A percentile compares a stretch with the other conserved stretches of the same genome.
Evolutionary conservation across 2,113 vertebrate genomes (phyloP).

Genomic region (human (Homo sapiens)): DNA sequence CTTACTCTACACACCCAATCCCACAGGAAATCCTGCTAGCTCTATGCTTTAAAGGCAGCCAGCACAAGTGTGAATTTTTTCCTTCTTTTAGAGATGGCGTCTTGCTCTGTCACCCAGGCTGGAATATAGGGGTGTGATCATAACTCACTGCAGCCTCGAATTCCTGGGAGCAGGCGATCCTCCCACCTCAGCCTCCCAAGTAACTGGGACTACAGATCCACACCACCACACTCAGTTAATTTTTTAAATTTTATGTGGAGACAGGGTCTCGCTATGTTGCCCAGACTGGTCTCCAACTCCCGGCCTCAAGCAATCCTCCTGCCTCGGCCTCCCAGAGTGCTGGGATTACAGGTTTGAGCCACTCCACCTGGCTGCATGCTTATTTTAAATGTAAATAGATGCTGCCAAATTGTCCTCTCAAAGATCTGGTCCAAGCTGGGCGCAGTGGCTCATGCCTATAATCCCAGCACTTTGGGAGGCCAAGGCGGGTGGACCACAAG

Average conservation of each 20-base stretch:
- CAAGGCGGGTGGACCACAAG: fast-evolving
- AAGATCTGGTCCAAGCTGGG: background rate
- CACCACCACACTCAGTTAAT: too few species aligned
- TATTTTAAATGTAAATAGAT: background rate
- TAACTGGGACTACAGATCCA: too few species aligned
- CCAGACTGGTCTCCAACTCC: background rate
- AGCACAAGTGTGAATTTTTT: background rate
- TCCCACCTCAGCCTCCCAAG: too few species aligned
- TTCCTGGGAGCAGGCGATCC: too few species aligned
- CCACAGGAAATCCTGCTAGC: background rate
- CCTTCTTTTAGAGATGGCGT: too few species aligned
- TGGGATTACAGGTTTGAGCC: background rate
- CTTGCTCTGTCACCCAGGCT: too few species aligned
- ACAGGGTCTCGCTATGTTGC: background rate
- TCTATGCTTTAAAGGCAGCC: background rate
- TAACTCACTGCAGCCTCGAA: too few species aligned
- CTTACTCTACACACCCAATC: background rate
- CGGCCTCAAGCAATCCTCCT: background rate
- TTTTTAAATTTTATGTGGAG: background rate
- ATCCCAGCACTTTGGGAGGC: too few species aligned
- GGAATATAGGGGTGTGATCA: too few species aligned
- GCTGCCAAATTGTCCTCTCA: background rate
- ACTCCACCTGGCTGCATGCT: background rate
- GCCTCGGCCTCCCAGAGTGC: background rate
- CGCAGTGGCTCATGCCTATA: too few species aligned